Conservation (phyloP, 35 echinoderm and acorn worm species). For the Apostichopus parvimensis region DNA sequence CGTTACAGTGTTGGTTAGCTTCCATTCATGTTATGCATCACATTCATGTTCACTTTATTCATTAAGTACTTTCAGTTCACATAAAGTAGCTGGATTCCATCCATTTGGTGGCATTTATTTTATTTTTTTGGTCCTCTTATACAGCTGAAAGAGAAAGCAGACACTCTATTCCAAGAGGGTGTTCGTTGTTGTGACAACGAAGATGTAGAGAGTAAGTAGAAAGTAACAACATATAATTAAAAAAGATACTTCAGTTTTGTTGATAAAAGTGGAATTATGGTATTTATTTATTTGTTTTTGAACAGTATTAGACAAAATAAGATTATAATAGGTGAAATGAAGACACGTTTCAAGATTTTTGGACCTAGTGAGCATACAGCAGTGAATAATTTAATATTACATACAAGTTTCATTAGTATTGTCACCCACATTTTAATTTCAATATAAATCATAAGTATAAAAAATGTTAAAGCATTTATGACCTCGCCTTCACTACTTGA, state of each 20-base stretch:
- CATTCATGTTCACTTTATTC: neutral
- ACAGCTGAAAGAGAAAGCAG: conserved; percentile 30
- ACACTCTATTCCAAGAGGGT: neutral
- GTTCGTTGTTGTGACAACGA: neutral
- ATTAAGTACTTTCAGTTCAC: neutral
- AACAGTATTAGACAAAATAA: no score
- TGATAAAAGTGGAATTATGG: neutral
- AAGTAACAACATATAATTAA: neutral
- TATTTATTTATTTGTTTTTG: neutral
- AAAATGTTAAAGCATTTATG: no score
- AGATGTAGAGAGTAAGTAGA: conserved; percentile 19
- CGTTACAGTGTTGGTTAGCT: no score
- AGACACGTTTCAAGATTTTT: no score
- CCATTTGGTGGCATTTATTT: neutral
- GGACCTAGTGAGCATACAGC: no score
- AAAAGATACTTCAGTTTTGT: neutral
- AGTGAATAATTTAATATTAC: no score
- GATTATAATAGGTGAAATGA: no score
- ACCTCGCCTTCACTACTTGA: no score
- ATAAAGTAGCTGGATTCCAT: neutral
- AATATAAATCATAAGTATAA: no score
- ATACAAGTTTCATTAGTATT: no score
- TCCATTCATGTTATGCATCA: no score
- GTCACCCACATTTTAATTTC: no score
- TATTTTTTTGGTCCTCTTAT: neutral